Evolutionary conservation across 2,797 vertebrate species (phyloP).

Genomic region (Smutsia gigantea): DNA sequence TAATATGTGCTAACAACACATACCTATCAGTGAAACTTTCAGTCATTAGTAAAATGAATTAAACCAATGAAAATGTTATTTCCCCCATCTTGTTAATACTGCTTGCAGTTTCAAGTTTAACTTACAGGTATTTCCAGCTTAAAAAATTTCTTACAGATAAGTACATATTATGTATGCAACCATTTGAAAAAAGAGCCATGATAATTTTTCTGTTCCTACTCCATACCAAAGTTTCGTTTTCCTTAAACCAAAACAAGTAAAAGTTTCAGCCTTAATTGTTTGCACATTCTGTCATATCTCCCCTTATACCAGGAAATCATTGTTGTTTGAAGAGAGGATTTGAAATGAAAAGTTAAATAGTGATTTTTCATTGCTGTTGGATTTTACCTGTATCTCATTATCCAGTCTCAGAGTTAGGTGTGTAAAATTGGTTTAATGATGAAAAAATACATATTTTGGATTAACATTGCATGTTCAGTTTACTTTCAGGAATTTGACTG

Average conservation of each 20-base stretch:
- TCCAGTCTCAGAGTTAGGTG: not conserved
- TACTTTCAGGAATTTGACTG: not conserved
- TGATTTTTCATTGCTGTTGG: not conserved
- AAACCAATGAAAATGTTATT: not conserved
- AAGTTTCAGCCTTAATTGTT: not conserved
- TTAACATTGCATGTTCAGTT: not conserved
- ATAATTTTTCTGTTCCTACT: not conserved
- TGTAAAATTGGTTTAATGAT: not conserved
- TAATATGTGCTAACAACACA: not conserved
- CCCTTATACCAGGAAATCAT: not conserved
- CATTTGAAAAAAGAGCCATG: not conserved
- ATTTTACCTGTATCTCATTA: not conserved
- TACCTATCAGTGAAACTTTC: not conserved
- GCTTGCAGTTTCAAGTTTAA: not conserved
- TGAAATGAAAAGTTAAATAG: not conserved
- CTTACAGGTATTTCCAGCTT: slow-evolving; percentile 14
- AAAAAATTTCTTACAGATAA: not conserved
- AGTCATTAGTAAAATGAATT: not conserved
- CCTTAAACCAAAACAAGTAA: not conserved
- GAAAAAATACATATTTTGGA: not conserved
- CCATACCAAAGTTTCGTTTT: slow-evolving; percentile 28
- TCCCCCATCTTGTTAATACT: not conserved
- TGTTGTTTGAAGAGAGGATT: not conserved
- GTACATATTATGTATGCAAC: not conserved
- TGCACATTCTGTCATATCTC: not conserved